Percentiles rank a stretch among this genome's conserved stretches.
These are phyloP conservation scores for Argya squamiceps DNA, from an alignment of 2,797 vertebrate species.

Conservation along the genomic window DNA sequence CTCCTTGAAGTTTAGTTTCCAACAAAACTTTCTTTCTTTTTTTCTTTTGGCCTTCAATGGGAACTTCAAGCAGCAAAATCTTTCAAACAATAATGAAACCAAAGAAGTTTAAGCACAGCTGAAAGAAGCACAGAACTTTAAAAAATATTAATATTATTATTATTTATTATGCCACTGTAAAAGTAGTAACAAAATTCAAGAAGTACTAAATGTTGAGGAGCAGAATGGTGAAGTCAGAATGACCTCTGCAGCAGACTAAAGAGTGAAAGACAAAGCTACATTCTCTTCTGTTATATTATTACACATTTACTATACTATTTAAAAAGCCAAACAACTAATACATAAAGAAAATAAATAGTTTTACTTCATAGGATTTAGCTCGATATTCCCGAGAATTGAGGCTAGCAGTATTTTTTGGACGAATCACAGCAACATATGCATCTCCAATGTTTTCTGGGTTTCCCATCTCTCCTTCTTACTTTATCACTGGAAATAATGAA, in stretches of 20 bases:
- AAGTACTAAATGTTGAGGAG: background rate
- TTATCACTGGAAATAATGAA: conserved; percentile 55
- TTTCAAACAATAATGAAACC: conserved; percentile 66
- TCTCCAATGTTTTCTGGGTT: conserved; percentile 90
- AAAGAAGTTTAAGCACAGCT: conserved; percentile 18
- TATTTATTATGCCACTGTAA: background rate
- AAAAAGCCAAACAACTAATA: background rate
- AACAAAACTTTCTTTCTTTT: conserved; percentile 93
- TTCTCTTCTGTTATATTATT: background rate
- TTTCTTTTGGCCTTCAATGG: conserved; percentile 96
- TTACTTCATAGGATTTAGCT: conserved; percentile 96
- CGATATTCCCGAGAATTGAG: conserved; percentile 96
- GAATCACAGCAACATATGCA: conserved; percentile 93
- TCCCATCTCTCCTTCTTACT: conserved; percentile 82
- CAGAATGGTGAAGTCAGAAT: background rate
- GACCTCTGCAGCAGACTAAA: background rate
- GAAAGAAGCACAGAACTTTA: background rate
- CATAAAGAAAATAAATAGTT: background rate
- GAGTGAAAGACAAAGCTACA: background rate
- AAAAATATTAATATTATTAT: background rate
- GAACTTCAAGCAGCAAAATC: conserved; percentile 96
- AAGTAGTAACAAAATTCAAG: background rate
- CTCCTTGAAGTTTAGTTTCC: conserved; percentile 87
- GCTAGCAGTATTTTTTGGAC: conserved; percentile 94
- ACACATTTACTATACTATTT: background rate